A percentile compares a stretch with the other conserved stretches of the same genome.
Conservation (phyloP, 1,140 invertebrate genomes). For the Papilio glaucus region DNA sequence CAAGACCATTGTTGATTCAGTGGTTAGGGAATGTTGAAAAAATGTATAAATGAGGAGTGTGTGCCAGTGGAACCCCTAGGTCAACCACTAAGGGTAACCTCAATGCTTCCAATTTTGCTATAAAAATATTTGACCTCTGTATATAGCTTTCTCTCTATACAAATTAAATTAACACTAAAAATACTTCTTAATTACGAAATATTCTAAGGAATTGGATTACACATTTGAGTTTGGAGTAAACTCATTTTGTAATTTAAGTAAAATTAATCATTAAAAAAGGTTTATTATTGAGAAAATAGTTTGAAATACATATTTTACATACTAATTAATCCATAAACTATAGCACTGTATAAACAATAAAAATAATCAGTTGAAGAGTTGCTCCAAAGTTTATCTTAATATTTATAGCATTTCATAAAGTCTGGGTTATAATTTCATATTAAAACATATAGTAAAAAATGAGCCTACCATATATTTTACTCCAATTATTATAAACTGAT, state of each 20-base stretch:
- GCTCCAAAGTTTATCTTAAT: neutral
- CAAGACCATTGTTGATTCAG: too few species aligned
- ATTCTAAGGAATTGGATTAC: neutral
- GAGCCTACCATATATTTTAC: too few species aligned
- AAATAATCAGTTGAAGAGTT: too few species aligned
- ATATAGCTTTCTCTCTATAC: neutral
- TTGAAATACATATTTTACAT: neutral
- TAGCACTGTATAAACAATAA: too few species aligned
- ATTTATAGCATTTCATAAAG: too few species aligned
- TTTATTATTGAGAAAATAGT: neutral
- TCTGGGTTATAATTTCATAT: too few species aligned
- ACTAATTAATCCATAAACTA: too few species aligned
- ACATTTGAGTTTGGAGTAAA: neutral
- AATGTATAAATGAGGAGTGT: too few species aligned
- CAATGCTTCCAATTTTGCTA: neutral
- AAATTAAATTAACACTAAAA: constrained; percentile 16
- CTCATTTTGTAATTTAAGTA: neutral
- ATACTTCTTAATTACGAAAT: neutral
- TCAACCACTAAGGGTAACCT: too few species aligned
- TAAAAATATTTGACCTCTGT: constrained; percentile 1
- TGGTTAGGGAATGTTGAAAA: too few species aligned
- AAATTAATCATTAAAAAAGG: neutral
- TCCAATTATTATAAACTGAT: neutral
- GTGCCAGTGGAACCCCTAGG: too few species aligned
- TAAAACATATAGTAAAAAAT: too few species aligned